Base-by-base conservation (phyloP, 1,140 invertebrate genomes). In the Trachymyrmex cornetzi region DNA sequence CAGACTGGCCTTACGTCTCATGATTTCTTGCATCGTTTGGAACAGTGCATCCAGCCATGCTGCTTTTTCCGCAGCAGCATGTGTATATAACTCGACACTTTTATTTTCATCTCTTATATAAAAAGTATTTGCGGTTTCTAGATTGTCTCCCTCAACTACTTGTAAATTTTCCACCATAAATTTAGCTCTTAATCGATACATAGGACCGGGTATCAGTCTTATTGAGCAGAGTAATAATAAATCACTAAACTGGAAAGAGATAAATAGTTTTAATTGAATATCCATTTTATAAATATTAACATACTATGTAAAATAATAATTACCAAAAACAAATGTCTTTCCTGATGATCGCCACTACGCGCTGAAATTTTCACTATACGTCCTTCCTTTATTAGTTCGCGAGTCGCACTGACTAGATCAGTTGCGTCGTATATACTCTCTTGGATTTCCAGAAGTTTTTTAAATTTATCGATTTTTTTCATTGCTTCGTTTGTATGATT, bases 401-500 rank as follows among this genome's bases (percentile, higher is more conserved):
- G 95, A 44, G 97, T 97, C 87, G 97, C 97, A 94, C 97, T 97
- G 91, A 98, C 96, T 91, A 97, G 96, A 94, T 97, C 96, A 92
- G 96, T 97, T 71, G 96, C 95, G 63, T 96, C 96, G 85, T 94
- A 93, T 94, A 95, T 95, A 92, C 93, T 95, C 88, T 95, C 94
- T 92, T 95, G 94, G 81, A 96, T 95, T 75, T 95, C 94, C 69
- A 95, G 92, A 61, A 95, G 92, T 87, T 95, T 94, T 85, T 95
- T 94, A 87, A 95, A 95, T 88, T 94, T 95, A 85, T 95, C 95
- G 61, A 95, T 95, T 72, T 95, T 95, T 69, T 97, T 96, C 95
- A 97, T 97, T 57, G 96, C 97, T 90, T 97, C 96, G 92, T 98
- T 97, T 9, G 97, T 97, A 94, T 98, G 97, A 92, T 97, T 96